Percentiles rank a stretch among this genome's conserved stretches.
These are phyloP conservation scores for Hyaena hyaena DNA, from an alignment of 2,113 vertebrate genomes.

Conservation along the genomic window DNA sequence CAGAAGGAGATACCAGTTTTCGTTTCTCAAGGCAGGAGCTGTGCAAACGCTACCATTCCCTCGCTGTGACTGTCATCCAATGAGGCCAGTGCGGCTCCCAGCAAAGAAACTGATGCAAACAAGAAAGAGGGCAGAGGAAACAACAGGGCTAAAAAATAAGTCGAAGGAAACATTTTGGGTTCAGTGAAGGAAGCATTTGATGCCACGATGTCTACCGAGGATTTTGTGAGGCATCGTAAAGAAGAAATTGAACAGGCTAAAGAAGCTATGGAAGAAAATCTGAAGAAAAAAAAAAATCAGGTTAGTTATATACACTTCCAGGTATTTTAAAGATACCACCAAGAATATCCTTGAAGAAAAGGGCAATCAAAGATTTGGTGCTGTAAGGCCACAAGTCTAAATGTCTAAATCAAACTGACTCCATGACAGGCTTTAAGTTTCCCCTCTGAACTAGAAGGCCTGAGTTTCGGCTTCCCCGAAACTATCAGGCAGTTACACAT, in stretches of 20 bases:
- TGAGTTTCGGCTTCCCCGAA: too few species aligned
- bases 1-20: too few species aligned
- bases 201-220: constrained; percentile 97
- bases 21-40: too few species aligned
- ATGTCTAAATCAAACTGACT: too few species aligned
- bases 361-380: constrained; percentile 81
- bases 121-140: constrained; percentile 87
- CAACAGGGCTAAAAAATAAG: constrained; percentile 86
- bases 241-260: constrained; percentile 99
- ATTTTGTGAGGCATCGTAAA: constrained; percentile 98
- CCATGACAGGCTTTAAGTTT: too few species aligned
- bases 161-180: constrained; percentile 90
- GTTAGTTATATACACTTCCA: constrained; percentile 96
- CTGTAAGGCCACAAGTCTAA: too few species aligned
- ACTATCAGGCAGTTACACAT: too few species aligned
- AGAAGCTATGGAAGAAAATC: constrained; percentile 97
- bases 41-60: too few species aligned
- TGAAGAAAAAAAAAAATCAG: constrained; percentile 98
- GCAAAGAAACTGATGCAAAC: constrained; percentile 59
- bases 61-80: too few species aligned
- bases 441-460: too few species aligned
- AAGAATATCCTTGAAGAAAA: constrained; percentile 92
- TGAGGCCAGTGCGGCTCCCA: too few species aligned
- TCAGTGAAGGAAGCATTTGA: constrained; percentile 97
- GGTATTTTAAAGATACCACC: constrained; percentile 95